These are phyloP conservation scores for Leucopsar rothschildi DNA, from an alignment of 2,113 vertebrate species.

Conservation along the genomic window DNA sequence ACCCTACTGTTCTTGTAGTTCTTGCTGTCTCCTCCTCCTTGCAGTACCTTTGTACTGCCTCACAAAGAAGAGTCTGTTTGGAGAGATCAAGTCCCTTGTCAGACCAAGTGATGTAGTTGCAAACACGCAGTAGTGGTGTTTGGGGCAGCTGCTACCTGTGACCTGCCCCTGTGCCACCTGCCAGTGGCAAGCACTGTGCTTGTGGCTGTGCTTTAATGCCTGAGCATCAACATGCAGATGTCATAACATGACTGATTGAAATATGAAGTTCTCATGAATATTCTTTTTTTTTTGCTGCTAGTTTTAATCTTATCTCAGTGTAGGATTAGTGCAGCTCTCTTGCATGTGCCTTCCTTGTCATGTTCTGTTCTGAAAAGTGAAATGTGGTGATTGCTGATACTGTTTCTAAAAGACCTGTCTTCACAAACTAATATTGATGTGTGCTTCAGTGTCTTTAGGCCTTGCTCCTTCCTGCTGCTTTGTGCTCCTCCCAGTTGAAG, in stretches of 20 bases:
- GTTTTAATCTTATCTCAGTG: not conserved
- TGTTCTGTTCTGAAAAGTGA: not conserved
- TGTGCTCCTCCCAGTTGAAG: not conserved
- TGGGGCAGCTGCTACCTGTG: not conserved
- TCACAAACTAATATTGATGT: not conserved
- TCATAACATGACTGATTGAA: not conserved
- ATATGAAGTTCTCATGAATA: not conserved
- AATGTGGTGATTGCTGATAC: not conserved
- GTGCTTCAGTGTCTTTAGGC: not conserved
- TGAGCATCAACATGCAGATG: not conserved
- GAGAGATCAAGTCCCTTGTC: not conserved
- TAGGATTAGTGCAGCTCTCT: not conserved
- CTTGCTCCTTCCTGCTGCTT: not conserved
- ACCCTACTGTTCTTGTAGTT: not conserved
- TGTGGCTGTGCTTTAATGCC: not conserved
- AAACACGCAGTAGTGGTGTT: not conserved
- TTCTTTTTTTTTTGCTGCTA: not conserved
- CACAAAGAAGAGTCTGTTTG: not conserved
- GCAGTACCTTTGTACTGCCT: not conserved
- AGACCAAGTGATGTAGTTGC: not conserved
- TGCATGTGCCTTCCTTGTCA: not conserved
- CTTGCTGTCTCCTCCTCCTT: not conserved
- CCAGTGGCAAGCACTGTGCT: not conserved
- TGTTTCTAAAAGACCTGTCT: not conserved
- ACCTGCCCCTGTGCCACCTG: rapidly evolving